phyloP scores from a whole-genome alignment of 2,113 vertebrate genomes.

The Clupea harengus region DNA sequence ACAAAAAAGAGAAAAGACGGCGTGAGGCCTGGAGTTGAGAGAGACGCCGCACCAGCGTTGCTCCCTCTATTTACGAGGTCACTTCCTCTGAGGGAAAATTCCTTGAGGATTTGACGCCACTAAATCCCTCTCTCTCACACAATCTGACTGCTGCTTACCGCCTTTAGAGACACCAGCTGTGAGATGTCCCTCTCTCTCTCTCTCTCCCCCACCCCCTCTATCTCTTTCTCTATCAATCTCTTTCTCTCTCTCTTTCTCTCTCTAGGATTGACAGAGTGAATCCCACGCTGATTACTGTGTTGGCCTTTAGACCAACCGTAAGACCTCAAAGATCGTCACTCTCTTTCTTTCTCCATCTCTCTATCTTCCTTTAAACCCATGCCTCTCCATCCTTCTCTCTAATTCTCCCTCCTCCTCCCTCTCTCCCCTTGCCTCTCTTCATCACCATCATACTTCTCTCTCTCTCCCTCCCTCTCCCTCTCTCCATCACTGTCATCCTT shows the following conservation, averaged over 20 bases:
- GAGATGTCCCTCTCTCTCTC: constrained; percentile 35
- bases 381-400: constrained; percentile 50
- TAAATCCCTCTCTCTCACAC: constrained; percentile 1
- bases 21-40: not conserved
- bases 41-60: not conserved
- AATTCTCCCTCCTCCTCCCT: constrained; percentile 49
- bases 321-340: not conserved
- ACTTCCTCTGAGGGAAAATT: not conserved
- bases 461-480: not conserved
- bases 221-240: constrained; percentile 41
- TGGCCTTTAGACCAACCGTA: too few species aligned
- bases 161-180: not conserved
- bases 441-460: constrained; percentile 52
- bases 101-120: not conserved
- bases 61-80: constrained; percentile 11
- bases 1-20: not conserved
- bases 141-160: not conserved
- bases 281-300: too few species aligned
- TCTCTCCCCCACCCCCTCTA: constrained; percentile 17
- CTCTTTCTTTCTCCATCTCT: constrained; percentile 35
- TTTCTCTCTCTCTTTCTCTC: constrained; percentile 44
- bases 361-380: constrained; percentile 19
- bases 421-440: constrained; percentile 22
- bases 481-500: not conserved
- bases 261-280: constrained; percentile 35